Conservation (phyloP, 1,140 invertebrate species). For the Drosophila triauraria region DNA sequence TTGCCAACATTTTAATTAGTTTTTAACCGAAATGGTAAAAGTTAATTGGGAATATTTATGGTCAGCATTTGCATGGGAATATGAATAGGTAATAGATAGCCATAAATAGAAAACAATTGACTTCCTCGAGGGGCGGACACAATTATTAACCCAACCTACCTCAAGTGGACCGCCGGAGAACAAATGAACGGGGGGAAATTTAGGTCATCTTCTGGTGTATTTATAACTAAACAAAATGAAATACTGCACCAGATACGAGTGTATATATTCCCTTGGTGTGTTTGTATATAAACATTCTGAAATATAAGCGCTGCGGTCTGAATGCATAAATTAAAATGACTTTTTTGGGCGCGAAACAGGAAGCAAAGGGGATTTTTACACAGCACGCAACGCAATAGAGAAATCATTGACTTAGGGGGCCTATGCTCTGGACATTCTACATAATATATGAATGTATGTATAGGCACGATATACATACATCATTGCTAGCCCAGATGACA, state of each 20-base stretch:
- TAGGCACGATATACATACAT: constrained; percentile 30
- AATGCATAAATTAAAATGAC: constrained; percentile 53
- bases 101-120: constrained; percentile 26
- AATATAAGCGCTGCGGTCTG: constrained; percentile 38
- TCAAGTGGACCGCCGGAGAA: constrained; percentile 32
- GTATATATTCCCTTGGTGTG: background rate
- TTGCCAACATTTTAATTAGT: constrained; percentile 66
- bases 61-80: constrained; percentile 33
- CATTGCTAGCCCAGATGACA: constrained; percentile 62
- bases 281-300: constrained; percentile 21
- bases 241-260: constrained; percentile 19
- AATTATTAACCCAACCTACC: constrained; percentile 50
- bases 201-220: constrained; percentile 46
- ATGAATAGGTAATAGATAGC: constrained; percentile 34
- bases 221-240: constrained; percentile 40
- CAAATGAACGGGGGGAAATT: constrained; percentile 24
- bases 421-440: constrained; percentile 36
- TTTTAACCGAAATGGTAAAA: constrained; percentile 61
- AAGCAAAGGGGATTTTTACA: constrained; percentile 29
- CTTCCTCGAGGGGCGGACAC: constrained; percentile 14
- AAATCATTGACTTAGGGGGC: constrained; percentile 43
- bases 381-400: constrained; percentile 62
- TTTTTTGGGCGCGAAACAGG: constrained; percentile 26
- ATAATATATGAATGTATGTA: constrained; percentile 29
- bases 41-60: constrained; percentile 48